Evolutionary conservation across 2,113 vertebrate genomes (phyloP).

Genomic region (Vombatus ursinus): DNA sequence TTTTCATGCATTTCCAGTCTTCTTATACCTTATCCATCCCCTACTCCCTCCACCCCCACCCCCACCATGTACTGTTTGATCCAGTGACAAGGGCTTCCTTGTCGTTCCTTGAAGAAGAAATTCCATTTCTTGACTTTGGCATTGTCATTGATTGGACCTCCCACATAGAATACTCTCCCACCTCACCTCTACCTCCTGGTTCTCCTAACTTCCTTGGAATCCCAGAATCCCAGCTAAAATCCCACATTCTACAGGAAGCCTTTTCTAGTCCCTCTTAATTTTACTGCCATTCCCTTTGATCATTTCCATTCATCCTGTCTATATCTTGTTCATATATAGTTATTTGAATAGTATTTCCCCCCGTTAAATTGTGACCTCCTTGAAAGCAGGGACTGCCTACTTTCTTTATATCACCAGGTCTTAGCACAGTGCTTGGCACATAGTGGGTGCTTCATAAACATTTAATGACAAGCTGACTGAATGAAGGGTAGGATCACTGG

Average conservation of each 20-base stretch:
- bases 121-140: not conserved
- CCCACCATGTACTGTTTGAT: not conserved
- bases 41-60: too few species aligned
- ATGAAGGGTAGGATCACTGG: too few species aligned
- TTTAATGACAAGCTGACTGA: too few species aligned
- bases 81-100: not conserved
- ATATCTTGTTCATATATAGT: too few species aligned
- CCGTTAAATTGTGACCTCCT: too few species aligned
- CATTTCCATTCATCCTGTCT: not conserved
- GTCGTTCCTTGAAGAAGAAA: not conserved
- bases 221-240: not conserved
- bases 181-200: not conserved
- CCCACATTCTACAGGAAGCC: not conserved
- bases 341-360: too few species aligned
- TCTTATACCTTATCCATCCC: too few species aligned
- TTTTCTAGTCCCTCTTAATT: not conserved
- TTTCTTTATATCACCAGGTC: too few species aligned
- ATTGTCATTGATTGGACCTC: not conserved
- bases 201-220: not conserved
- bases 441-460: too few species aligned
- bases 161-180: not conserved
- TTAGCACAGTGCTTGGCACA: too few species aligned
- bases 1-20: not conserved
- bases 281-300: not conserved
- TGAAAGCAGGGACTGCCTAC: too few species aligned